Base-by-base conservation (phyloP, 2,888 invertebrate species). In the Nemotelus pantherinus region DNA sequence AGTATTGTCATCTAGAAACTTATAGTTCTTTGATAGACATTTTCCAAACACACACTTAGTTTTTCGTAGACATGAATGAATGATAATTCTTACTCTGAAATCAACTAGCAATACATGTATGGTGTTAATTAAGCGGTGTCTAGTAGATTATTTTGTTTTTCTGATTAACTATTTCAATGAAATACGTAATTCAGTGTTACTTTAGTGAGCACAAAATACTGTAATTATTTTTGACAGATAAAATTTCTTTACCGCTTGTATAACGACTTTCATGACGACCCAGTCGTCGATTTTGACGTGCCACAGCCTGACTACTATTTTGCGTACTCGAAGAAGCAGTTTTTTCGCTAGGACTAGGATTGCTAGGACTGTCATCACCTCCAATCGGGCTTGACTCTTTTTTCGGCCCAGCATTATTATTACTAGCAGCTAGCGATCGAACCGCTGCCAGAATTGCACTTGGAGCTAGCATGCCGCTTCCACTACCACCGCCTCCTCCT, bases 221-320 rank as follows among this genome's bases (percentile, higher is more conserved):
- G 25, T 25, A 25, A 25, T 25, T 65, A 53, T 47, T 70, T 10
- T 70, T 55, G 39, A 45, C n/a, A 47, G 25, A 50, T 47, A 55
- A 70, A 67, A 63, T 50, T 64, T 74, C 50, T 81, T 83, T 83
- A 83, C 83, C 83, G 80, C 83, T 83, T 80, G 83, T 83, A 77
- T 83, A 83, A 78, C 83, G 82, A 80, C 83, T 82, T 80, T 83
- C 83, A 78, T 83, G 83, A 77, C 83, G 80, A 80, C 83, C 82
- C 78, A 83, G 78, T 77, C 83, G 81, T 80, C 83, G 81, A 81
- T 80, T 82, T 78, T 80, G 81, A 79, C 82, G 80, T 80, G 80
- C 79, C 80, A 80, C 75, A 63, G 75, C 71, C 74, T 79, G 79
- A 68, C 78, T 81, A 80, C 80, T 78, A 65, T 60, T 64, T 64